Conservation (phyloP, 2,888 invertebrate genomes). For the Hirudinaria manillensis region DNA sequence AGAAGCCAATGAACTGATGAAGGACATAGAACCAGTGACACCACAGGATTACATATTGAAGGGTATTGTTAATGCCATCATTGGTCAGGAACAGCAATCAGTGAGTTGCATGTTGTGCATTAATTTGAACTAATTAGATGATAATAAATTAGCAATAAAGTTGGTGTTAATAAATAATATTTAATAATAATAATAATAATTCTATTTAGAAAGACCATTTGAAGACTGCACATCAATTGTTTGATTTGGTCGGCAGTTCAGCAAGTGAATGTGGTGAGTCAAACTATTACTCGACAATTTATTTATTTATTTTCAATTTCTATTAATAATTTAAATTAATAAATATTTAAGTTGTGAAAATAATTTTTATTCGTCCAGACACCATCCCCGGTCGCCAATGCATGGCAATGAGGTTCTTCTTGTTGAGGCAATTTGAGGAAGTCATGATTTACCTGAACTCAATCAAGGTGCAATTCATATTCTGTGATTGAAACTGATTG, state of each 20-base stretch:
- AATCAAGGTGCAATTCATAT: constrained; percentile 63
- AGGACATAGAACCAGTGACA: constrained; percentile 83
- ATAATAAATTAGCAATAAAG: neutral
- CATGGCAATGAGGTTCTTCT: constrained; percentile 94
- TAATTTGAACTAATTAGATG: neutral
- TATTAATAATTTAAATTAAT: neutral
- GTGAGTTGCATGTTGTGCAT: constrained; percentile 58
- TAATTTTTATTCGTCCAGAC: constrained; percentile 58
- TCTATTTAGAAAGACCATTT: constrained; percentile 75
- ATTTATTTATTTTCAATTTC: neutral
- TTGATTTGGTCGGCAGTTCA: constrained; percentile 90
- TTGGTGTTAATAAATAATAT: neutral
- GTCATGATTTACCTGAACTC: constrained; percentile 91
- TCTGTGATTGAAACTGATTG: neutral
- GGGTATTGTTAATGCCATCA: constrained; percentile 78
- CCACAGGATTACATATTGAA: constrained; percentile 93
- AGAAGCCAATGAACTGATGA: constrained; percentile 80
- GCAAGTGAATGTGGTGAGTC: constrained; percentile 74
- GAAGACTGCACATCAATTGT: constrained; percentile 89
- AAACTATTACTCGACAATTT: neutral
- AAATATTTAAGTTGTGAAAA: neutral
- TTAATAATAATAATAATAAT: too few relatives aligned
- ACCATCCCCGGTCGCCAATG: constrained; percentile 88
- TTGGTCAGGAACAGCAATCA: constrained; percentile 85
- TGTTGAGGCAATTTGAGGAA: constrained; percentile 89